A percentile compares a stretch with the other conserved stretches of the same genome.
phyloP scores from a whole-genome alignment of 2,888 invertebrate genomes.

The Conistra vaccinii region DNA sequence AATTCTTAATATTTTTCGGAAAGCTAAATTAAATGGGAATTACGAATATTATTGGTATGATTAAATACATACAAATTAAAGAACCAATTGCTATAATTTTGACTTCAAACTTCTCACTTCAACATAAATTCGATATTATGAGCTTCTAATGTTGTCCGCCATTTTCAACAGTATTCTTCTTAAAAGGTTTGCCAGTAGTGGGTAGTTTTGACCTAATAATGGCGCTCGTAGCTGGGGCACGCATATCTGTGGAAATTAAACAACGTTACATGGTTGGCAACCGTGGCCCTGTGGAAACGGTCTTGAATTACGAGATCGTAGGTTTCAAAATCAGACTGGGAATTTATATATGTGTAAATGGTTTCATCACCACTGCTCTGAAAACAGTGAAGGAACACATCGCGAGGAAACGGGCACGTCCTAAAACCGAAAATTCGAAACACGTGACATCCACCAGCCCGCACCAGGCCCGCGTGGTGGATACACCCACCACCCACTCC shows the following conservation, averaged over 20 bases:
- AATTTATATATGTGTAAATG: not conserved
- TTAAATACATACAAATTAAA: not conserved
- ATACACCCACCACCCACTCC: not conserved
- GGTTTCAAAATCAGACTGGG: not conserved
- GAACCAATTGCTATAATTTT: constrained; percentile 46
- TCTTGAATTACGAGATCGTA: not conserved
- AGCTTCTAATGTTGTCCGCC: constrained; percentile 80
- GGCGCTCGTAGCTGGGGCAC: constrained; percentile 85
- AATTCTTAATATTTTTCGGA: not conserved
- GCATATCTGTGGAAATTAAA: constrained; percentile 74
- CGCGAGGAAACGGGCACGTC: not conserved
- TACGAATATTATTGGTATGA: not conserved
- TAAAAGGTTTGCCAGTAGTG: constrained; percentile 78
- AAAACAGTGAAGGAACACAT: not conserved
- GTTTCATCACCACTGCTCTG: not conserved
- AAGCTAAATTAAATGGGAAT: too few species aligned
- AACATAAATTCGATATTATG: constrained; percentile 38
- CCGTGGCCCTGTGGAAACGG: not conserved
- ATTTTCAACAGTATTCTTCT: constrained; percentile 80
- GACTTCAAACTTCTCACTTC: constrained; percentile 45
- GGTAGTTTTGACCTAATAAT: constrained; percentile 84
- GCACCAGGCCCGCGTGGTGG: not conserved
- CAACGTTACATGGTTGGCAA: not conserved
- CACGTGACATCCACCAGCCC: not conserved
- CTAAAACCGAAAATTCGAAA: not conserved